phyloP scores from a whole-genome alignment of 2,113 vertebrate species.

The Pygathrix nemaeus region DNA sequence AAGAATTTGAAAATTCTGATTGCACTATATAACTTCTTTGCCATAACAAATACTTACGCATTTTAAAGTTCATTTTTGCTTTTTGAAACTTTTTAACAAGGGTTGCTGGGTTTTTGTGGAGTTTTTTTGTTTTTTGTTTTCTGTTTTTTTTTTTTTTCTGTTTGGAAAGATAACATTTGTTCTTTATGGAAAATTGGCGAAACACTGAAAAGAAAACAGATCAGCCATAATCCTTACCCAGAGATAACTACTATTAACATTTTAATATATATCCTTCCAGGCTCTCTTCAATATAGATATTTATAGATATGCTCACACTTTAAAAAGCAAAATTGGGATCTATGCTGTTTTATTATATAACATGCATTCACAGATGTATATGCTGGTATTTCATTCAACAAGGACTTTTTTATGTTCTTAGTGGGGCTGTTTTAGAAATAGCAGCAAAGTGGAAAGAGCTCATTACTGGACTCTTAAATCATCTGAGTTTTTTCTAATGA shows the following conservation, averaged over 20 bases:
- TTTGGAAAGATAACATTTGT: slow-evolving; percentile 25
- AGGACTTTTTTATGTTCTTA: neutral
- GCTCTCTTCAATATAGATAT: neutral
- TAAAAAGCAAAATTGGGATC: neutral
- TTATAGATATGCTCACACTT: neutral
- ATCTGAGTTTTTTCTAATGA: neutral
- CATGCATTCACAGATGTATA: neutral
- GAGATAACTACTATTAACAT: slow-evolving; percentile 6
- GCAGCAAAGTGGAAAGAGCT: neutral
- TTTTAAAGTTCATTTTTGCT: slow-evolving; percentile 46
- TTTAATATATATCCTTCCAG: neutral
- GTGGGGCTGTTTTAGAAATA: neutral
- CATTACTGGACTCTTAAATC: neutral
- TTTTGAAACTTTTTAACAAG: slow-evolving; percentile 40
- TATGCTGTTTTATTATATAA: neutral
- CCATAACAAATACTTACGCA: slow-evolving; percentile 3
- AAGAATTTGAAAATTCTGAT: slow-evolving; percentile 5
- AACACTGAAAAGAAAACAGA: neutral
- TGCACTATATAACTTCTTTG: slow-evolving; percentile 10
- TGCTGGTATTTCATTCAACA: neutral
- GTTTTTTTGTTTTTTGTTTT: neutral
- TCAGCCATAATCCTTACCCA: slow-evolving; percentile 2
- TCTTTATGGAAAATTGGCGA: slow-evolving; percentile 21
- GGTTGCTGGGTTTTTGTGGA: neutral
- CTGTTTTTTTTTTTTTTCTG: neutral